phyloP scores from a whole-genome alignment of 2,888 invertebrate species.

The Lycaena phlaeas region DNA sequence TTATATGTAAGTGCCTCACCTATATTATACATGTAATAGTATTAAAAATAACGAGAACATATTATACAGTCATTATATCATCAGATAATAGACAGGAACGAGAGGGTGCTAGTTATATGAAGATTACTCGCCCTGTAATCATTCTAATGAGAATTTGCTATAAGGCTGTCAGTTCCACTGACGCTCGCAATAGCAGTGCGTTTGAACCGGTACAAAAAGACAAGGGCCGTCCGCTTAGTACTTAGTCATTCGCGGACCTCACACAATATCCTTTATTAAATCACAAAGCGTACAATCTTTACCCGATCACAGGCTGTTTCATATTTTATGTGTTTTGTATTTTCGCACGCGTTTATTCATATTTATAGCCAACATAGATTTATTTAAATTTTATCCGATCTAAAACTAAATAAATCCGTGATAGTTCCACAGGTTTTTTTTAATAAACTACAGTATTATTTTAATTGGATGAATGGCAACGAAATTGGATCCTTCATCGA shows the following conservation, averaged over 20 bases:
- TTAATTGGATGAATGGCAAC: no score
- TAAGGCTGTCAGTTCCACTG: not conserved
- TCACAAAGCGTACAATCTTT: not conserved
- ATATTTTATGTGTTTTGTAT: no score
- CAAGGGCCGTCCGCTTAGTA: not conserved
- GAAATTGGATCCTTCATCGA: no score
- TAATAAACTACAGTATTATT: no score
- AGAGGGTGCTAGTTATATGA: not conserved
- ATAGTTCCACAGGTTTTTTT: no score
- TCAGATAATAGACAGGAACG: not conserved
- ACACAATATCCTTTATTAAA: not conserved
- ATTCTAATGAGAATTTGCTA: not conserved
- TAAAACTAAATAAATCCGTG: no score
- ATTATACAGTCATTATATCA: conserved; percentile 3
- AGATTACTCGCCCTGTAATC: not conserved
- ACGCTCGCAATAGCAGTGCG: not conserved
- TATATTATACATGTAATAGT: no score
- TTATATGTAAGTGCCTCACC: no score
- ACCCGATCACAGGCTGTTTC: not conserved
- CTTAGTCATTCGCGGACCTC: not conserved
- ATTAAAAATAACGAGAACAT: not conserved
- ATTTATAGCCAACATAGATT: no score
- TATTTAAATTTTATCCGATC: no score
- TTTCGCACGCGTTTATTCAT: no score
- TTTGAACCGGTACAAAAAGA: not conserved